Evolutionary conservation across 2,888 invertebrate species (phyloP).

Genomic region (Fragum fragum): DNA sequence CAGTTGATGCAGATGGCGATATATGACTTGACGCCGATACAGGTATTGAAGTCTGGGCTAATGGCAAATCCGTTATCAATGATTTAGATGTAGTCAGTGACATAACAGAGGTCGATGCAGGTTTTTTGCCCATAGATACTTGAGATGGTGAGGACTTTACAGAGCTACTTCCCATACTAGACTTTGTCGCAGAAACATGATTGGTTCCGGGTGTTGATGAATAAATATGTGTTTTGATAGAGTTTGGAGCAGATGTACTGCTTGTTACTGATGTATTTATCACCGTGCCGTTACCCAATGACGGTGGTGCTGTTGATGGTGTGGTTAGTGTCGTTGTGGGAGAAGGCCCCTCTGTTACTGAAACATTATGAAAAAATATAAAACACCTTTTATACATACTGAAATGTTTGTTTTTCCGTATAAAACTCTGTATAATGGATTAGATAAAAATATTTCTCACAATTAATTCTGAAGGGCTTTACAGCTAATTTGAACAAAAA

Average conservation of each 20-base stretch:
- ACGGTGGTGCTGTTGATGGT: not conserved
- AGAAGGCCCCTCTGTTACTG: not conserved
- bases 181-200: not conserved
- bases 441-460: too few species aligned
- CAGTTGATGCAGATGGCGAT: not conserved
- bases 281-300: not conserved
- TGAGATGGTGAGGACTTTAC: not conserved
- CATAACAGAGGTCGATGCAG: not conserved
- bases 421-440: too few species aligned
- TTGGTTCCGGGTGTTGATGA: not conserved
- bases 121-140: not conserved
- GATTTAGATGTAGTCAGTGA: not conserved
- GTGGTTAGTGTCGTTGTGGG: not conserved
- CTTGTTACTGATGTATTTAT: not conserved
- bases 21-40: not conserved
- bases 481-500: too few species aligned
- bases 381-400: not conserved
- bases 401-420: too few species aligned
- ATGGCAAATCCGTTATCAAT: not conserved
- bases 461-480: too few species aligned
- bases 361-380: not conserved
- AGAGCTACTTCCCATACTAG: too few species aligned
- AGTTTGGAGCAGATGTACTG: not conserved
- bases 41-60: not conserved
- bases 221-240: not conserved